These are phyloP conservation scores for Dicaeum eximium DNA, from an alignment of 2,113 vertebrate species.

Conservation along the genomic window DNA sequence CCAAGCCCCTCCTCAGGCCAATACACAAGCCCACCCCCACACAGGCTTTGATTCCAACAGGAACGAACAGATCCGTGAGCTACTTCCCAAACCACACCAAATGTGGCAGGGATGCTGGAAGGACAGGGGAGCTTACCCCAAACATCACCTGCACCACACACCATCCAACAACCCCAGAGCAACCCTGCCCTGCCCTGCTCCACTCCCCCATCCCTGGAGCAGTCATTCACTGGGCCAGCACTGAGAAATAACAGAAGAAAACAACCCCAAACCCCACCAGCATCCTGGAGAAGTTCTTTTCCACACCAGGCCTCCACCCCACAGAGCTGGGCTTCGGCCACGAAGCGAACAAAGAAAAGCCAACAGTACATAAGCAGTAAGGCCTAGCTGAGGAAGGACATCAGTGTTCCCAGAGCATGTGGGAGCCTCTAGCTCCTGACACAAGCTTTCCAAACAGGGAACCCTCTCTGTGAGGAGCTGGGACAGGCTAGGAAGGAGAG, in stretches of 20 bases:
- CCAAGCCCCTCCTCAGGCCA: not conserved
- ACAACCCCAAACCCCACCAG: not conserved
- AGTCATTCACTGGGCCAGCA: not conserved
- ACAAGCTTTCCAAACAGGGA: not conserved
- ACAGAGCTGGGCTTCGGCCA: not conserved
- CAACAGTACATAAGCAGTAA: not conserved
- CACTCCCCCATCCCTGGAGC: not conserved
- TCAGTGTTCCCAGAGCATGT: not conserved
- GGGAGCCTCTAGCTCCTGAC: not conserved
- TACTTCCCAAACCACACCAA: not conserved
- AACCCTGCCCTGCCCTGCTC: not conserved
- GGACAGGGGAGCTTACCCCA: not conserved
- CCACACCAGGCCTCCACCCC: not conserved
- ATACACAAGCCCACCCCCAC: accelerated
- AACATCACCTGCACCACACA: not conserved
- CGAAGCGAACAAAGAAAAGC: not conserved
- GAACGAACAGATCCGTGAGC: not conserved
- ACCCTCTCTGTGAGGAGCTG: not conserved
- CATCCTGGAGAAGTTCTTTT: not conserved
- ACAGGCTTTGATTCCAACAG: not conserved
- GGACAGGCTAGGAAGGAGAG: not conserved
- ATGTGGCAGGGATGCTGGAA: not conserved
- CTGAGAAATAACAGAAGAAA: not conserved
- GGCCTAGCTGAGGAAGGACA: not conserved
- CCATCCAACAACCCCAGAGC: not conserved